phyloP scores from a whole-genome alignment of 1,140 invertebrate species.

The Orius laevigatus region DNA sequence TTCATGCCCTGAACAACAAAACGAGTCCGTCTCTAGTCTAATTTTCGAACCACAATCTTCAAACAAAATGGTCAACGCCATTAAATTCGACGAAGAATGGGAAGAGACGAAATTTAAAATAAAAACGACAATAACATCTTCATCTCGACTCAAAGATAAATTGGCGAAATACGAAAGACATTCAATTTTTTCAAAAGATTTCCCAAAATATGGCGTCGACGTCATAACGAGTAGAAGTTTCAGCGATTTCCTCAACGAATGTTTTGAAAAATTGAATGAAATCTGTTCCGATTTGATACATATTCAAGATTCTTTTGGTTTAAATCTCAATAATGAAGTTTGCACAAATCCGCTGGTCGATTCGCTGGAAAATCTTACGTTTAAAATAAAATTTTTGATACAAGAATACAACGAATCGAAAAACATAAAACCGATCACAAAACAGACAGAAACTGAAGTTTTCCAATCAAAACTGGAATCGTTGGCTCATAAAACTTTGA shows the following conservation, averaged over 20 bases:
- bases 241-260: not conserved
- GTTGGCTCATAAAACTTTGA: conserved; percentile 30
- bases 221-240: not conserved
- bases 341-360: conserved; percentile 12
- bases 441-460: conserved; percentile 20
- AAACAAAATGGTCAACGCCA: conserved; percentile 10
- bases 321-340: conserved; percentile 3
- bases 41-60: not conserved
- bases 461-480: conserved; percentile 17
- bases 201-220: not conserved
- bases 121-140: not conserved
- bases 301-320: conserved; percentile 11
- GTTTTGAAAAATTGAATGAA: conserved; percentile 7
- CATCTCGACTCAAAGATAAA: conserved; percentile 4
- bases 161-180: conserved; percentile 6
- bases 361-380: conserved; percentile 8
- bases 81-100: conserved; percentile 18
- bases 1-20: conserved; percentile 35
- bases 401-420: not conserved
- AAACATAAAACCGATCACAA: conserved; percentile 3
- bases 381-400: conserved; percentile 4
- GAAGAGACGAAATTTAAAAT: conserved; percentile 13
- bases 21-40: conserved; percentile 11
- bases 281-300: not conserved
- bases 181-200: not conserved